Evolutionary conservation across 1,140 invertebrate genomes (phyloP), one percentile per base, ranked within the genome.

Genomic region (Luehdorfia chinensis): DNA sequence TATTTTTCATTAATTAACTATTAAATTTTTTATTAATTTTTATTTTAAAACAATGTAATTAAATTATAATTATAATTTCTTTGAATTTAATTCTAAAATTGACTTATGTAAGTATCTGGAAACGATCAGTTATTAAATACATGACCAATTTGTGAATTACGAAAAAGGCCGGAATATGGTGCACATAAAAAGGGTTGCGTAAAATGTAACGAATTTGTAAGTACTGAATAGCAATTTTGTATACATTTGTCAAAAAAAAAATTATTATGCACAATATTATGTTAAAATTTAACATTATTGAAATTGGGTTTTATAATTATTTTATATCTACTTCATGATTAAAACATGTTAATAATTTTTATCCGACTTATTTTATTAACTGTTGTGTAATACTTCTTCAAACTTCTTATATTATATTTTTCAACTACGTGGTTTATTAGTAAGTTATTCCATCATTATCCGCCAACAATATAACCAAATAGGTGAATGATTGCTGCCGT

Each of bases 301-400:
- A 4, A 13, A 39, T 25, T 39, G 23, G 36, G 33, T 21, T 51
- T 39, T 46, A 46, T 39, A 14, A 31, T 31, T 47, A 36, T 52
- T 47, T 52, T 23, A 33, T 33, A 33, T 44, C 23, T 16, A 52
- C 28, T 41, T 37, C 18, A 41, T 39, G 14, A 39, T 21, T 27
- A 8, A 39, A 14, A 39, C 25, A 12, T 39, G 36, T 25, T 27
- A 8, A 25, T 14, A 2, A 21, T 25, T 39, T 39, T 39, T 27
- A 21, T 19, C 11, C 11, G n/a, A 16, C 12, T 37, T 21, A 23
- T 37, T 21, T 37, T 23, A 23, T 23, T 19, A 19, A 13, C 9
- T 37, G 11, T 5, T 21, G 19, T 21, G 19, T 21, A 3, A 3
- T 21, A 21, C 19, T 21, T n/a, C n/a, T n/a, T n/a, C n/a, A n/a